Evolutionary conservation across 2,113 vertebrate species (phyloP), one percentile per base, ranked within the genome.

Genomic region (Piprites chloris): DNA sequence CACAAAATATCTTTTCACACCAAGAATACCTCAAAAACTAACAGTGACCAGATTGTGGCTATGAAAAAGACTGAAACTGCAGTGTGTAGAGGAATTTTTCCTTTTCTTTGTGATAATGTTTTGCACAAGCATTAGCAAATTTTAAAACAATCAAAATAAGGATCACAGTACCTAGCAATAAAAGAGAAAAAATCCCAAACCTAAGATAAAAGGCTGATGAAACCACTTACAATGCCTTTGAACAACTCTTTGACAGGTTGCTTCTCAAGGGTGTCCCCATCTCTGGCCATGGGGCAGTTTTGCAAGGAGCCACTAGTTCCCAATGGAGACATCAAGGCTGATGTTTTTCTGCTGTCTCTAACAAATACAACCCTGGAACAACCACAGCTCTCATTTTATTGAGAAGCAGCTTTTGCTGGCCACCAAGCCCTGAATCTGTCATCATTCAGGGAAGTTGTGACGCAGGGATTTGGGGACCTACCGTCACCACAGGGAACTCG

Each of bases 391-490:
- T 79, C 1, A 2, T 46, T 78, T 55, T 24, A 6, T 9, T 58
- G 42, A 16, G 23, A 68, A 79, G 28, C 74, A 85, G 3, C 44
- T 80, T 71, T 74, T 9, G 2, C 58, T 69, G 50, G 12, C 16
- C 65, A 87, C 44, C 22, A 69, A 74, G 32, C 24, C 52, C 28
- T 61, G 74, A 63, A 82, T 52, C 49, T n/a, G 27, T 7, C 16
- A 1, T 4, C 0, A 0, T 21, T 33, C 39, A 12, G 44, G 6
- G 14, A 44, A 53, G 9, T 1, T 28, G 17, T 3, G n/a, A 77
- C 0, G 6, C 47, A 19, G 47, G 10, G 33, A 46, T 71, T 39
- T 71, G 23, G 50, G 49, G 39, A 74, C 49, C 73, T 55, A 68
- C 46, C 41, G 49, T 63, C 78, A 35, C 7, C 50, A 63, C 21